Conservation (phyloP, 2,113 vertebrate species). For the Myiopsitta monachus region DNA sequence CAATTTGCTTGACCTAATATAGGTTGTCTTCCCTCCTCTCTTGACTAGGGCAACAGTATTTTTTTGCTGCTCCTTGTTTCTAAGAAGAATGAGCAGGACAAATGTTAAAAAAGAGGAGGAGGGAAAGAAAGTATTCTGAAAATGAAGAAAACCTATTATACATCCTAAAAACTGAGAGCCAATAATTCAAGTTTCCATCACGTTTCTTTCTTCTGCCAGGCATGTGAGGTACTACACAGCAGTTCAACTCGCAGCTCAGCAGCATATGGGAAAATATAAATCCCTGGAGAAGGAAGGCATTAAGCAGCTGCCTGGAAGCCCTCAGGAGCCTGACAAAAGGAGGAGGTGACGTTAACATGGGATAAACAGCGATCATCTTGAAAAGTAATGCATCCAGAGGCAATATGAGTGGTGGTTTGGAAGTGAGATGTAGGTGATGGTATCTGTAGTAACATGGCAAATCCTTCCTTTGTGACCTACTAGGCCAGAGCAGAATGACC, state of each 20-base stretch:
- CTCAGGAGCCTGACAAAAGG: neutral
- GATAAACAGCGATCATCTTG: neutral
- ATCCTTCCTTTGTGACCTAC: neutral
- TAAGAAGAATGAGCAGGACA: neutral
- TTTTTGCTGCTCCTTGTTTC: neutral
- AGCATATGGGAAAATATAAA: constrained; percentile 18
- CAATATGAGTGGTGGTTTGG: neutral
- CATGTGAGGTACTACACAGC: neutral
- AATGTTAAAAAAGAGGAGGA: neutral
- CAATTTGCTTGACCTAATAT: constrained; percentile 55
- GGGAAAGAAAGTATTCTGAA: neutral
- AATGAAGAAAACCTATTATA: neutral
- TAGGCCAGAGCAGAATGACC: neutral
- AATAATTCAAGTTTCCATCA: neutral
- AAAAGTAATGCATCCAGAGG: neutral
- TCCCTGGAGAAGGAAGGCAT: constrained; percentile 8
- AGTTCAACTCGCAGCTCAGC: constrained; percentile 2
- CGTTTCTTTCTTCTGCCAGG: neutral
- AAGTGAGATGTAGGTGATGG: neutral
- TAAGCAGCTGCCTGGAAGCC: constrained; percentile 31
- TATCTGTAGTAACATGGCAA: neutral
- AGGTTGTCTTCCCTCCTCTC: neutral
- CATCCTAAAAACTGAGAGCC: neutral
- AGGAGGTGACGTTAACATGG: neutral
- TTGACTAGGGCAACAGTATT: neutral